Evolutionary conservation across 2,113 vertebrate species (phyloP), one percentile per base, ranked within the genome.

Genomic region (Pterocles burchelli): DNA sequence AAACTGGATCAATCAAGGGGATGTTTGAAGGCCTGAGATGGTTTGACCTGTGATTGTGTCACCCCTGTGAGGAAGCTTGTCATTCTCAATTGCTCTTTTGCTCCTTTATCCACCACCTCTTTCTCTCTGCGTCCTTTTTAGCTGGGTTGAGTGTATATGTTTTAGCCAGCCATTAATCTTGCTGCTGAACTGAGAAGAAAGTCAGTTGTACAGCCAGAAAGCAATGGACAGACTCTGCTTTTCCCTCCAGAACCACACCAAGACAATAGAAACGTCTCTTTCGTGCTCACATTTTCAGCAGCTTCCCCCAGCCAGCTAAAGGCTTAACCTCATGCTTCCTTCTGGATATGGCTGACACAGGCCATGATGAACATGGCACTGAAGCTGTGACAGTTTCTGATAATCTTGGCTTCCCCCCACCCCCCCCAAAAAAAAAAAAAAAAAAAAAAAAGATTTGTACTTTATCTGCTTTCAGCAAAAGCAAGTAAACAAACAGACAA

Each of bases 351-450:
- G 57, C 41, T 83, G 49, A 49, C 58, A 34, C 0, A 0, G 57
- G 10, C 11, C 63, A 46, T 0, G 0, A 26, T 2, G 10, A 83
- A 80, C 25, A 19, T 67, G 36, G 29, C 22, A 10, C 8, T 20
- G 25, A 48, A 80, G 21, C 46, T 3, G 2, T 46, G 38, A 67
- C 29, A 21, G 18, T 57, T 82, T 70, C 78, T 93, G 36, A 83
- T 70, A 49, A 70, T 58, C 45, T 66, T 0, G 0, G 12, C 1
- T 17, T 46, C 43, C 13, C 41, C 38, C 38, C 10, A 10, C 38
- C 38, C 41, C 15, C 19, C 33, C 73, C 17, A 41, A 41, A 34
- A 88, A 93, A 83, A 41, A 41, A 34, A 88, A 93, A 83, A 41
- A 41, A 34, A 88, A 93, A 83, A 41, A 41, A 34, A 88, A 93